Evolutionary conservation across 2,113 vertebrate genomes (phyloP).

Genomic region (Oryzias melastigma): DNA sequence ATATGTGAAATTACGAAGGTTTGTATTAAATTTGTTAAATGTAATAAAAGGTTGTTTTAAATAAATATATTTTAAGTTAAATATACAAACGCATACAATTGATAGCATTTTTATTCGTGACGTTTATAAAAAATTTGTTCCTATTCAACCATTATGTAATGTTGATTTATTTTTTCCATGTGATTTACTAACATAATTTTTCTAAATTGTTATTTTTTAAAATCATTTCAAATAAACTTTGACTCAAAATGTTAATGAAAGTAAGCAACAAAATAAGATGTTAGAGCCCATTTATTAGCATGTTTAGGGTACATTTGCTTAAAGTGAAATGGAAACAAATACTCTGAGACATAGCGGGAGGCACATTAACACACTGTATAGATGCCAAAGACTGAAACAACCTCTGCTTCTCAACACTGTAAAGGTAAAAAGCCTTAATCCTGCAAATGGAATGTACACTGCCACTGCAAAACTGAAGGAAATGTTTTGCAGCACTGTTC

Average conservation of each 20-base stretch:
- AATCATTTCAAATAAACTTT: background rate
- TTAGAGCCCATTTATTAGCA: slow-evolving; percentile 34
- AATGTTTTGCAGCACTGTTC: slow-evolving; percentile 16
- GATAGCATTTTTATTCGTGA: no score
- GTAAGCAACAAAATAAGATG: background rate
- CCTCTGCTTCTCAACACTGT: background rate
- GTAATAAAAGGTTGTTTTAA: no score
- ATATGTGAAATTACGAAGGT: no score
- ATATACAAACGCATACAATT: no score
- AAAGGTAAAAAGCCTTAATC: background rate
- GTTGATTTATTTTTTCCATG: no score
- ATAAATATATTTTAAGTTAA: no score
- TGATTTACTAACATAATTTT: no score
- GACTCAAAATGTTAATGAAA: background rate
- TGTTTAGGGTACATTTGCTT: slow-evolving; percentile 8
- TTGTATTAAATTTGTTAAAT: no score
- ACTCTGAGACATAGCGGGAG: slow-evolving; percentile 17
- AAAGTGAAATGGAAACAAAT: background rate
- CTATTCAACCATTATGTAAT: no score
- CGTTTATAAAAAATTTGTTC: no score
- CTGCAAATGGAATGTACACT: slow-evolving; percentile 7
- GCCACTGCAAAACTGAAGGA: slow-evolving; percentile 7
- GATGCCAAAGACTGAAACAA: background rate
- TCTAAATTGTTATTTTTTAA: no score
- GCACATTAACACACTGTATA: slow-evolving; percentile 11